Conservation (phyloP, 2,888 invertebrate species). For the Meiosimyza platycephala region DNA sequence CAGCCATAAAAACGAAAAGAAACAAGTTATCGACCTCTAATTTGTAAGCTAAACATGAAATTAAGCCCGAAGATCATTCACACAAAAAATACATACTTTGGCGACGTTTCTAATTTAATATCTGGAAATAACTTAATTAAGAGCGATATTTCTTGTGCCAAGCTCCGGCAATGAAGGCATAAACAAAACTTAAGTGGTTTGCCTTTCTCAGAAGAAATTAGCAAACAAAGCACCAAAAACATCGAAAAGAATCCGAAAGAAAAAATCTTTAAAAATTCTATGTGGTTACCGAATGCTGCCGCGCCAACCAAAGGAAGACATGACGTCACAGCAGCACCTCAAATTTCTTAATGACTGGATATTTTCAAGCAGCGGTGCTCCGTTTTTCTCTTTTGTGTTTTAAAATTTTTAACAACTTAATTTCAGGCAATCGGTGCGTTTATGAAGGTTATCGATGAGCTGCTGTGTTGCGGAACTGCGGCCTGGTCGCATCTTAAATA, state of each 20-base stretch:
- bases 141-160: constrained; percentile 1
- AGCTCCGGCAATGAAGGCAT: not conserved
- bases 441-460: not conserved
- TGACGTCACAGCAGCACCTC: not conserved
- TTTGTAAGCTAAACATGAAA: constrained; percentile 26
- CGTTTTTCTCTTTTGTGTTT: too few relatives aligned
- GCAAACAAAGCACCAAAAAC: constrained; percentile 16
- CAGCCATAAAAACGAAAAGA: not conserved
- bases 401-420: constrained; percentile 22
- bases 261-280: too few relatives aligned
- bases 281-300: too few relatives aligned
- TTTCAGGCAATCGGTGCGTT: constrained; percentile 1
- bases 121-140: constrained; percentile 30
- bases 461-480: not conserved
- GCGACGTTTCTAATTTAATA: constrained; percentile 1
- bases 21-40: constrained; percentile 13
- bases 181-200: constrained; percentile 20
- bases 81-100: not conserved
- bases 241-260: too few relatives aligned
- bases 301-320: too few relatives aligned
- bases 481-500: constrained; percentile 12
- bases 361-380: not conserved
- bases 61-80: not conserved
- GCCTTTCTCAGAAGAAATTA: constrained; percentile 34
- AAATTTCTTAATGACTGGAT: constrained; percentile 26